These are phyloP conservation scores for Lycaena phlaeas DNA, from an alignment of 2,888 invertebrate genomes.

Conservation along the genomic window DNA sequence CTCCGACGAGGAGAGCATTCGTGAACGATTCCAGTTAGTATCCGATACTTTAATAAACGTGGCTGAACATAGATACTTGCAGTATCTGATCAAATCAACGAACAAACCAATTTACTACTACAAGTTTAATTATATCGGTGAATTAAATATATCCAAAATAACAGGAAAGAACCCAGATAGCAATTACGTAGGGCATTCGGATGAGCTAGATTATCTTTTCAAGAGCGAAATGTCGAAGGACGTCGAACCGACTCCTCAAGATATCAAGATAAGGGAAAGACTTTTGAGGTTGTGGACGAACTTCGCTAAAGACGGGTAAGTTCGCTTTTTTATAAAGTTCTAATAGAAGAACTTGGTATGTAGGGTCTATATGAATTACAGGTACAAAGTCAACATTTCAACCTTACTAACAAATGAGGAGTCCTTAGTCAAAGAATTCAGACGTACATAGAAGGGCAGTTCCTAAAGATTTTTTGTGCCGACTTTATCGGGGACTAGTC, in stretches of 20 bases:
- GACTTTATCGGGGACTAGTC: too few species aligned
- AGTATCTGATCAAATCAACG: slow-evolving; percentile 41
- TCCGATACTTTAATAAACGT: slow-evolving; percentile 44
- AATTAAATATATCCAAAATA: slow-evolving; percentile 38
- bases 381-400: too few species aligned
- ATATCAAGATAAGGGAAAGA: slow-evolving; percentile 51
- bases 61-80: slow-evolving; percentile 45
- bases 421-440: too few species aligned
- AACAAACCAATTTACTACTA: slow-evolving; percentile 53
- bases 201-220: slow-evolving; percentile 56
- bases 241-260: slow-evolving; percentile 41
- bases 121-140: slow-evolving; percentile 56
- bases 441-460: too few species aligned
- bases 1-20: slow-evolving; percentile 32
- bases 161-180: slow-evolving; percentile 26
- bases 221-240: slow-evolving; percentile 41
- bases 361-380: too few species aligned
- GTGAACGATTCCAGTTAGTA: slow-evolving; percentile 40
- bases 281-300: slow-evolving; percentile 61
- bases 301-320: slow-evolving; percentile 64
- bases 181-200: slow-evolving; percentile 42
- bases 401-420: too few species aligned
- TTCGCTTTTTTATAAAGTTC: too few species aligned
- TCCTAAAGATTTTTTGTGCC: too few species aligned
- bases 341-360: too few species aligned